These are phyloP conservation scores for Matsumyia berberina DNA, from an alignment of 2,888 invertebrate genomes.

Conservation along the genomic window DNA sequence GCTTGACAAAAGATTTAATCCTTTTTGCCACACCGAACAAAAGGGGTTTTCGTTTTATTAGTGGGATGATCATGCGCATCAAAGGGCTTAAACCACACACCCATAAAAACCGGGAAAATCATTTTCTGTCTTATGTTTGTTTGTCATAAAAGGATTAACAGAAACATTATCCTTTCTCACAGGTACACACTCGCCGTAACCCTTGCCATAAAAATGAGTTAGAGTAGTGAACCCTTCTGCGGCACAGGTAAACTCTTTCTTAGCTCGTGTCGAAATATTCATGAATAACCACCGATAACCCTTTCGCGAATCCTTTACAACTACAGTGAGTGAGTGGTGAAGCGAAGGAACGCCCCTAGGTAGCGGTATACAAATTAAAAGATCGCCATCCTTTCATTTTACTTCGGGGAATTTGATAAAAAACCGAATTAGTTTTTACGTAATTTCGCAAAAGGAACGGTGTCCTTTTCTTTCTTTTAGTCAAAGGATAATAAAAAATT, in stretches of 20 bases:
- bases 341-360: conserved; percentile 6
- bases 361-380: not conserved
- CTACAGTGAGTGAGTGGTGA: not conserved
- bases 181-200: conserved; percentile 77
- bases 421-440: conserved; percentile 68
- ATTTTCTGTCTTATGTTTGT: conserved; percentile 81
- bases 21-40: conserved; percentile 59
- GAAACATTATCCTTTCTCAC: conserved; percentile 71
- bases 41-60: conserved; percentile 79
- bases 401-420: conserved; percentile 37
- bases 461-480: conserved; percentile 14
- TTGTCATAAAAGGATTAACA: conserved; percentile 82
- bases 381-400: not conserved
- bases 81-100: conserved; percentile 84
- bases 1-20: conserved; percentile 35
- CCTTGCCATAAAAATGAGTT: conserved; percentile 74
- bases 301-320: conserved; percentile 50
- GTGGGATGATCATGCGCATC: conserved; percentile 83
- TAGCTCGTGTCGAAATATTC: conserved; percentile 30
- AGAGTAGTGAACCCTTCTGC: conserved; percentile 60
- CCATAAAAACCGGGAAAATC: conserved; percentile 80
- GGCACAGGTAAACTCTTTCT: conserved; percentile 67
- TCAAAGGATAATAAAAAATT: conserved; percentile 64
- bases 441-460: conserved; percentile 59
- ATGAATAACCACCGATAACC: conserved; percentile 41